Percentiles rank a stretch among this genome's conserved stretches.
These are phyloP conservation scores for Drosophila pruinosa DNA, from an alignment of 1,140 invertebrate species.

Conservation along the genomic window DNA sequence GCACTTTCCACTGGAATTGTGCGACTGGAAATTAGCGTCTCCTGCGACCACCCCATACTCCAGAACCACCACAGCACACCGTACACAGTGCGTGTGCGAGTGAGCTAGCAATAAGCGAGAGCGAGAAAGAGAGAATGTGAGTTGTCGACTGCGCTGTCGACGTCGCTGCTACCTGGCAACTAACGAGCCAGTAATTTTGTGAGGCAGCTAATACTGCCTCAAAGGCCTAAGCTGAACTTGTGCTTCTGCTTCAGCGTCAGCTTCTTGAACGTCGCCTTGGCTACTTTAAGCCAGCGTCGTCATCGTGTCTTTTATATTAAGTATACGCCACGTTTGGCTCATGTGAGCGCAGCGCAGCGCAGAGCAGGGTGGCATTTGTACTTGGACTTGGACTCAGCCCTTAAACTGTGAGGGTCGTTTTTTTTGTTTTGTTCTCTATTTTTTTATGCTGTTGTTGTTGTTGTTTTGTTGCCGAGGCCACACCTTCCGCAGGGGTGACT, in stretches of 20 bases:
- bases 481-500: constrained; percentile 82
- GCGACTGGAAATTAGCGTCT: constrained; percentile 59
- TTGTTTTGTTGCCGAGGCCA: constrained; percentile 56
- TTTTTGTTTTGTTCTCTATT: constrained; percentile 20
- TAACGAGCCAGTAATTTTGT: constrained; percentile 79
- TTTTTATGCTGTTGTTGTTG: constrained; percentile 22
- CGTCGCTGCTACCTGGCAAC: constrained; percentile 48
- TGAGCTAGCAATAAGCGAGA: not conserved
- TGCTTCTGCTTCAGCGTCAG: constrained; percentile 21
- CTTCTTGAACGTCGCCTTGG: constrained; percentile 59
- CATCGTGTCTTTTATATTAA: constrained; percentile 59
- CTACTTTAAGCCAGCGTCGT: constrained; percentile 68
- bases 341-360: constrained; percentile 39
- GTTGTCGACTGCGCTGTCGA: constrained; percentile 20
- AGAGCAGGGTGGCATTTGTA: constrained; percentile 10
- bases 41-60: constrained; percentile 15
- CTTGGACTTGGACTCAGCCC: constrained; percentile 25
- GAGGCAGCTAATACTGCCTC: constrained; percentile 60
- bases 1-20: constrained; percentile 75
- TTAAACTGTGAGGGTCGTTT: constrained; percentile 65
- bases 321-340: constrained; percentile 59
- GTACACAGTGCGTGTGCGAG: constrained; percentile 23
- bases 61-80: constrained; percentile 10
- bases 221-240: constrained; percentile 22
- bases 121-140: constrained; percentile 9